Conservation (phyloP, 1,140 invertebrate species). For the Euura lappo region DNA sequence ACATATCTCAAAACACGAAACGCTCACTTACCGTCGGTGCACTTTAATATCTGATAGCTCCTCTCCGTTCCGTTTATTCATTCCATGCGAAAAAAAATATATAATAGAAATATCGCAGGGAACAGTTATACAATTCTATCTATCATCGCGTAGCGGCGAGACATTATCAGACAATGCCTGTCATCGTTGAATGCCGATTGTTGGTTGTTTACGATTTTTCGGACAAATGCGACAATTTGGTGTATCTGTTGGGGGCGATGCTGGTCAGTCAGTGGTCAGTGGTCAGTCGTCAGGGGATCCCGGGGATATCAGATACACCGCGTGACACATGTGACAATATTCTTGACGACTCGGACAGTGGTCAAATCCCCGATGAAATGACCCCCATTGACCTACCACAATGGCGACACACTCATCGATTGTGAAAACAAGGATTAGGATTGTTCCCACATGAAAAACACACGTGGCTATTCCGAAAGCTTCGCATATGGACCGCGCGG, state of each 20-base stretch:
- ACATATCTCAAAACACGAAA: no score
- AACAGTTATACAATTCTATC: background rate
- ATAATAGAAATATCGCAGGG: background rate
- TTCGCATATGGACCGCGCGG: background rate
- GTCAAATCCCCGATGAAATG: background rate
- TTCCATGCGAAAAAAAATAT: background rate
- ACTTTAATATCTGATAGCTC: background rate
- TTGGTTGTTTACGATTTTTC: slow-evolving; percentile 7
- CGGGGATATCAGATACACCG: background rate
- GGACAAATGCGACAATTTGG: slow-evolving; percentile 4
- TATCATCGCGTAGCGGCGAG: background rate
- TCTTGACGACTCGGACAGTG: background rate
- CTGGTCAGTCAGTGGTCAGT: background rate
- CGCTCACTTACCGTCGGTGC: no score
- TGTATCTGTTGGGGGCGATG: background rate
- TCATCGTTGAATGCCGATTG: background rate
- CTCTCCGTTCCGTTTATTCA: background rate
- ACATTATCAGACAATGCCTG: background rate
- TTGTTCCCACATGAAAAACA: background rate
- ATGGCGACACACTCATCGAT: background rate
- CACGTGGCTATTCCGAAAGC: background rate
- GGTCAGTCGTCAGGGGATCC: background rate
- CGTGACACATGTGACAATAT: slow-evolving; percentile 4
- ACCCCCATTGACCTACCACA: background rate
- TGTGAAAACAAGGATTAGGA: background rate